Conservation (phyloP, 1,140 invertebrate species). For the Solenopsis invicta region DNA sequence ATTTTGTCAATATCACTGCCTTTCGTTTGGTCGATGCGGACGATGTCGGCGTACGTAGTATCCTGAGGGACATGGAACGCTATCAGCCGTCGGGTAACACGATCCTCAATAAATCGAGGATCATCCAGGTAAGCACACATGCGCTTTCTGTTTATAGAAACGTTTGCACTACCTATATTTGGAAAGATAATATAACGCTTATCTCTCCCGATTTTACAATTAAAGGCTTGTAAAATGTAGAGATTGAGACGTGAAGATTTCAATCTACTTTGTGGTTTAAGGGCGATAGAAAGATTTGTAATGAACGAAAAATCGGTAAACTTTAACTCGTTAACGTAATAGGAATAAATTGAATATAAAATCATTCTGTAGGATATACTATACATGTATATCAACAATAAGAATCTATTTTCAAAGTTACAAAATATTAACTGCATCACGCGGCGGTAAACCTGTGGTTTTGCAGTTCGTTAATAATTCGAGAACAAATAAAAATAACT, state of each 20-base stretch:
- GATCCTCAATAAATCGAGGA: slow-evolving; percentile 88
- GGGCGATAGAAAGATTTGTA: too few species aligned
- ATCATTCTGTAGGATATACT: too few species aligned
- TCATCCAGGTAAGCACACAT: slow-evolving; percentile 87
- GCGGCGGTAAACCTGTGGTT: too few species aligned
- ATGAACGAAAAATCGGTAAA: too few species aligned
- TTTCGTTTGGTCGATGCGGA: slow-evolving; percentile 89
- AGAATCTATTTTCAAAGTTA: too few species aligned
- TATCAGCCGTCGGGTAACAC: slow-evolving; percentile 88
- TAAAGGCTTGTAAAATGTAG: not conserved
- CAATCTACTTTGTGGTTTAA: not conserved
- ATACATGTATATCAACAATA: too few species aligned
- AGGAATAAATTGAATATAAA: too few species aligned
- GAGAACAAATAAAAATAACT: too few species aligned
- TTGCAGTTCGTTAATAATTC: too few species aligned
- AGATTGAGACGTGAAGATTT: not conserved
- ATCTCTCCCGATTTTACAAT: slow-evolving; percentile 5
- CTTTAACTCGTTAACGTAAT: too few species aligned
- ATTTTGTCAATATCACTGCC: slow-evolving; percentile 90
- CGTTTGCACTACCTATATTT: not conserved
- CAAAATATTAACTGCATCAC: too few species aligned
- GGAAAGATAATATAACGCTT: not conserved
- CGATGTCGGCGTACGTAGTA: slow-evolving; percentile 87
- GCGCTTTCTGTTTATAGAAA: slow-evolving; percentile 28
- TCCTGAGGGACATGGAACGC: slow-evolving; percentile 90